Evolutionary conservation across 92 coral and sea anemone species (phyloP).

Genomic region (Meandrina meandrites): DNA sequence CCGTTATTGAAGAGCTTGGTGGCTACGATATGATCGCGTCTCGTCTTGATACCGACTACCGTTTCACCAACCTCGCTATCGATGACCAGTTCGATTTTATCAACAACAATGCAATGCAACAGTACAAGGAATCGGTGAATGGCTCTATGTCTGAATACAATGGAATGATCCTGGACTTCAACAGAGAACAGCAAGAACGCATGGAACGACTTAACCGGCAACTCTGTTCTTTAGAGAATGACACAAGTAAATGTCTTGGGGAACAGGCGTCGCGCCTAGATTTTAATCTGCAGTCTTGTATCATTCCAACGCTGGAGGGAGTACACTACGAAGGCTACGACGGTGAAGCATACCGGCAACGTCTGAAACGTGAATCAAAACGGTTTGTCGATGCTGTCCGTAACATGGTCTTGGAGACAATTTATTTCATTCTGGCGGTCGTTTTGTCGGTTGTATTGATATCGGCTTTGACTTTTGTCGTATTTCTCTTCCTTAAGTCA

Average conservation of each 20-base stretch:
- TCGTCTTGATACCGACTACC: slow-evolving; percentile 64
- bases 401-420: slow-evolving; percentile 66
- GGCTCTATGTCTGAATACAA: slow-evolving; percentile 49
- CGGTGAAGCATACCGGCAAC: slow-evolving; percentile 59
- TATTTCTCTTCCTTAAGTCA: slow-evolving; percentile 68
- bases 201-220: slow-evolving; percentile 51
- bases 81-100: slow-evolving; percentile 72
- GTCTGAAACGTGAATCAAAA: slow-evolving; percentile 72
- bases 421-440: slow-evolving; percentile 62
- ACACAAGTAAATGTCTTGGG: slow-evolving; percentile 17
- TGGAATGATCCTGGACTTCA: slow-evolving; percentile 55
- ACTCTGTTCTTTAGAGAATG: slow-evolving; percentile 58
- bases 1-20: slow-evolving; percentile 78
- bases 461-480: slow-evolving; percentile 35
- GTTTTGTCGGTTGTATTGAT: slow-evolving; percentile 33
- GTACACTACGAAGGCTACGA: slow-evolving; percentile 58
- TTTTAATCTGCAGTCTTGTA: slow-evolving; percentile 62
- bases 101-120: slow-evolving; percentile 68
- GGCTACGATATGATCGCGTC: slow-evolving; percentile 68
- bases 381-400: slow-evolving; percentile 78
- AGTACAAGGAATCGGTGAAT: slow-evolving; percentile 62
- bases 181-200: slow-evolving; percentile 53
- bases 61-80: slow-evolving; percentile 71
- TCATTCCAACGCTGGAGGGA: slow-evolving; percentile 57
- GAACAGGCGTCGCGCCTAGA: slow-evolving; percentile 38